Evolutionary conservation across 2,113 vertebrate species (phyloP), one percentile per base, ranked within the genome.

Genomic region (Calidris pygmaea): DNA sequence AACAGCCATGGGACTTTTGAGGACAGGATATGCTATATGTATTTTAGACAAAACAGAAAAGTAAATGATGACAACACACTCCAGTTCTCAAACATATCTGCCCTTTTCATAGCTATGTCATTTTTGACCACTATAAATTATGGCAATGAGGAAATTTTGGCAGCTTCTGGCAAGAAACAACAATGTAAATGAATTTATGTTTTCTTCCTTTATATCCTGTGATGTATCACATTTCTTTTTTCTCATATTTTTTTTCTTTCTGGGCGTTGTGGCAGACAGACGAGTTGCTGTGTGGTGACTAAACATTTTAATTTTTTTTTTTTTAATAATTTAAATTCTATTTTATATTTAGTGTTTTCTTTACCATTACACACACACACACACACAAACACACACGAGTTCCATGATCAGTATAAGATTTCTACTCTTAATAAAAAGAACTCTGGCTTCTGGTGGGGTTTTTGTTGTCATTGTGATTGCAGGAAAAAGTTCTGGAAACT

Each of bases 391-490:
- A 24, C 10, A 24, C 10, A 59, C 1, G 0, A 85, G 15, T 45
- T 4, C 1, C 6, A n/a, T 0, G 2, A n/a, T 39, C 10, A 50
- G 12, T 32, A 3, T 18, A 63, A 52, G 14, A 62, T 50, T 67
- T 71, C 23, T 45, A 21, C 4, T 70, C 14, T 59, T 58, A 77
- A 47, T 63, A 59, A 53, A 50, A 71, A 77, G 12, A 22, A 53
- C 39, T 4, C 4, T 41, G 3, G 3, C 0, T 4, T 32, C 58
- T 12, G 9, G 5, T 41, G 10, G 6, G 6, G 2, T 1, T 9
- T 26, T 30, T 15, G 20, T 68, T 68, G 17, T 26, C 7, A 18
- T 45, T 58, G 9, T n/a, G 12, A 59, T 53, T 58, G 14, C 14
- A 50, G 41, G n/a, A 84, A 56, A 55, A 24, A 5, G 8, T 84